Conservation (phyloP, 2,888 invertebrate genomes). For the Drosophila prostipennis region DNA sequence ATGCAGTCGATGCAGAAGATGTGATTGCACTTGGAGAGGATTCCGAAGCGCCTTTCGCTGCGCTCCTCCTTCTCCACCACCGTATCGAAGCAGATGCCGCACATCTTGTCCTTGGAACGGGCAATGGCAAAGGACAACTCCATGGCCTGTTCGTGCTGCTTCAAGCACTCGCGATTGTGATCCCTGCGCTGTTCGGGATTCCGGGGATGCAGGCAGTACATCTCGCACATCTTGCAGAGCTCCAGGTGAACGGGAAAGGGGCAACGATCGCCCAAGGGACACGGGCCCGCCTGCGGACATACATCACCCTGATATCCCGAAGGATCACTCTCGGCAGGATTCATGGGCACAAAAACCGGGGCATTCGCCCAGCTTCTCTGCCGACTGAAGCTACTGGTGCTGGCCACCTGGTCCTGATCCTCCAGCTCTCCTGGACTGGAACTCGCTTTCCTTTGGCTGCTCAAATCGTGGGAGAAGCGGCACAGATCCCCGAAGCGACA, state of each 20-base stretch:
- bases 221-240: conserved; percentile 91
- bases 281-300: conserved; percentile 79
- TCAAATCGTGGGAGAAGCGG: conserved; percentile 80
- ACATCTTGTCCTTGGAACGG: conserved; percentile 90
- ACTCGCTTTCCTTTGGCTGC: not conserved
- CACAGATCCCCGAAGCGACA: conserved; percentile 83
- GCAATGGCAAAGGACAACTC: conserved; percentile 92
- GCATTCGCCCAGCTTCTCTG: conserved; percentile 81
- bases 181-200: conserved; percentile 87
- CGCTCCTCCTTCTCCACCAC: conserved; percentile 88
- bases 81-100: conserved; percentile 93
- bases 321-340: not conserved
- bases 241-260: conserved; percentile 88
- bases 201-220: conserved; percentile 88
- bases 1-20: conserved; percentile 94
- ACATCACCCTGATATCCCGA: conserved; percentile 34
- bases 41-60: conserved; percentile 90
- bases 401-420: conserved; percentile 57
- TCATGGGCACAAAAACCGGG: conserved; percentile 81
- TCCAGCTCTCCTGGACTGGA: not conserved
- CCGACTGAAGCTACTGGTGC: conserved; percentile 30
- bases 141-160: conserved; percentile 91
- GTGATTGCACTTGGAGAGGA: conserved; percentile 93
- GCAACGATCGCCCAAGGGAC: conserved; percentile 85
- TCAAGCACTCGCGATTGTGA: conserved; percentile 89